Base-by-base conservation (phyloP, 1,140 invertebrate genomes). In the Leptinotarsa undecemlineata region DNA sequence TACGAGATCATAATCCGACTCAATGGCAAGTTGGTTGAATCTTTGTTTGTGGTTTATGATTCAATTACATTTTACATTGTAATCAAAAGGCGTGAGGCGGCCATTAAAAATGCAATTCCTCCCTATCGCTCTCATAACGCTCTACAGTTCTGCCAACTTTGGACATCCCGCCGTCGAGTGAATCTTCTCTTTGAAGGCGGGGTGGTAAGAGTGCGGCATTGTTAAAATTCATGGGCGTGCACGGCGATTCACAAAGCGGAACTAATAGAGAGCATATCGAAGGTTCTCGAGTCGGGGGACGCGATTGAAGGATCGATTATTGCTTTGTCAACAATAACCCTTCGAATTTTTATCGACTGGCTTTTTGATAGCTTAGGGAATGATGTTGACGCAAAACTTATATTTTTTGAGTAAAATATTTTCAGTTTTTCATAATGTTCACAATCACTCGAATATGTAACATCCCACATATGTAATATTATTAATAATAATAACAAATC, bases 51-150 rank as follows among this genome's bases (percentile, higher is more conserved):
- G 51, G 51, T 57, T 57, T 57, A 57, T 57, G 51, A 19, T 57
- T 57, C 51, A 57, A 57, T 57, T 57, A 57, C 51, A 57, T 57
- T 57, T 57, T 57, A 57, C 51, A 57, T 57, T 57, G 51, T 57
- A 57, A 57, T 57, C 51, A 57, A 57, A 57, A 57, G 51, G 51
- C 51, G 51, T 19, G 51, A 19, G 51, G 51, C 51, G 15, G 51
- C 51, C 51, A 57, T 57, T 57, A 57, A 57, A 57, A 57, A 57
- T 57, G 51, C 51, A 57, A 57, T 57, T 57, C 51, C 51, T 57
- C 51, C 51, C 51, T 57, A 57, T 57, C 51, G 51, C 51, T 57
- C 51, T 57, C 51, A 57, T 57, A 57, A 57, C 51, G 51, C 51
- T 19, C 51, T 57, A 57, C 51, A 57, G 6, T 57, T 57, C 51